phyloP scores from a whole-genome alignment of 1,140 invertebrate species.

The Zaprionus ornatus region DNA sequence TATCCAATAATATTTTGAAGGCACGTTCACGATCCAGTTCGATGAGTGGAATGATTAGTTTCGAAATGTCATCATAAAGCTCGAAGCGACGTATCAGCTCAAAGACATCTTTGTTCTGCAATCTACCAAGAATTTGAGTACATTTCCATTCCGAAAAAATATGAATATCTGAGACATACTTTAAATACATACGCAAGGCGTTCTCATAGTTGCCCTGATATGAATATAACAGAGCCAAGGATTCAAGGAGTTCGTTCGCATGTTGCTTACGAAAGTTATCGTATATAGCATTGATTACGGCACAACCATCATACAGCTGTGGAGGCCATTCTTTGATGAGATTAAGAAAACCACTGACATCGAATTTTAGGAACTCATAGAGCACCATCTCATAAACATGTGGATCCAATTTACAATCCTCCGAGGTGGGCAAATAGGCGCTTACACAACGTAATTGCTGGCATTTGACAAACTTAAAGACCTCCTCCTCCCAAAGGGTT shows the following conservation, averaged over 20 bases:
- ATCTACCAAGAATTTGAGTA: conserved; percentile 83
- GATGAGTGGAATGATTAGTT: conserved; percentile 96
- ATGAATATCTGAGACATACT: conserved; percentile 85
- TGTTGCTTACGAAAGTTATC: conserved; percentile 90
- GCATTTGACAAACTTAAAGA: conserved; percentile 94
- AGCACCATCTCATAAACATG: conserved; percentile 98
- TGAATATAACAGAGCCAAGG: conserved; percentile 95
- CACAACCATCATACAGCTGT: conserved; percentile 93
- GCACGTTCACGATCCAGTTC: conserved; percentile 93
- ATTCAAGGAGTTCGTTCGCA: conserved; percentile 91
- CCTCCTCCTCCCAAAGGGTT: conserved; percentile 96
- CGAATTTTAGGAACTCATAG: conserved; percentile 95
- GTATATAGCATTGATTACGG: conserved; percentile 93
- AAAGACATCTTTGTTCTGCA: conserved; percentile 95
- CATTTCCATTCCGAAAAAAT: not conserved
- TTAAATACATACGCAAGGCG: conserved; percentile 95
- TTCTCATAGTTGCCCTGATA: conserved; percentile 96
- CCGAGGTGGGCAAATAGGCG: conserved; percentile 90
- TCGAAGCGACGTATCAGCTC: conserved; percentile 93
- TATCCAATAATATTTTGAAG: conserved; percentile 92
- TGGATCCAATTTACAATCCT: conserved; percentile 89
- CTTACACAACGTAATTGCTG: conserved; percentile 94
- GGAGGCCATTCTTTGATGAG: conserved; percentile 95
- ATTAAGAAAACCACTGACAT: conserved; percentile 92
- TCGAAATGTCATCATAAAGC: conserved; percentile 91